Percentiles rank a stretch among this genome's conserved stretches.
These are phyloP conservation scores for Bubo bubo DNA, from an alignment of 2,113 vertebrate genomes.

Conservation along the genomic window DNA sequence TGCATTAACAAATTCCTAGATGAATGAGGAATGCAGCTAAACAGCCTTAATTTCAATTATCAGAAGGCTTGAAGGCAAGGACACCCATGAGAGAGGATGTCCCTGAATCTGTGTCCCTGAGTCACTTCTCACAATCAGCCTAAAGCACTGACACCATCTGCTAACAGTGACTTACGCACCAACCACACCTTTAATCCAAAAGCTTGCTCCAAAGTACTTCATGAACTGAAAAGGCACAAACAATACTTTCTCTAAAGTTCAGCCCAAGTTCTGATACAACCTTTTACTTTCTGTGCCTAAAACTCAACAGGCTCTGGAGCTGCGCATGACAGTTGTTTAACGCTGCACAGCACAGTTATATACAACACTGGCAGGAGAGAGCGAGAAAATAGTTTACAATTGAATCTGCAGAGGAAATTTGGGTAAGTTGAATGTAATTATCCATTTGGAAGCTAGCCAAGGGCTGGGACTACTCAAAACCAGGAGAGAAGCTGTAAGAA, in stretches of 20 bases:
- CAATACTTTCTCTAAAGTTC: neutral
- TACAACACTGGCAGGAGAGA: constrained; percentile 1
- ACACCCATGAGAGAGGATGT: neutral
- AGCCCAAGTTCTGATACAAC: neutral
- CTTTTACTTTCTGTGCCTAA: neutral
- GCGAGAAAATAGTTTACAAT: constrained; percentile 34
- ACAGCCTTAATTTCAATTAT: neutral
- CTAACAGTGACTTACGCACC: neutral
- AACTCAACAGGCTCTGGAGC: neutral
- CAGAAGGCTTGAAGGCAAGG: neutral
- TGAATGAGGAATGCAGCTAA: neutral
- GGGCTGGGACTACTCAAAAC: constrained; percentile 13
- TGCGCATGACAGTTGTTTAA: neutral
- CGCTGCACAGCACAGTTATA: neutral
- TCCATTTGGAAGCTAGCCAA: constrained; percentile 32
- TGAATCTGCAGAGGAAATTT: constrained; percentile 52
- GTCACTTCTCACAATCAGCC: neutral
- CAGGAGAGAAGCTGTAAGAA: neutral
- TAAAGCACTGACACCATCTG: neutral
- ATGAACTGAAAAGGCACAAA: neutral
- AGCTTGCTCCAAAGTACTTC: neutral
- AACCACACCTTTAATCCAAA: neutral
- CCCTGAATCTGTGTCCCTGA: neutral
- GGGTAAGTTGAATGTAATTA: constrained; percentile 47
- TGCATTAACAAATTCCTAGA: neutral